These are phyloP conservation scores for Pantala flavescens DNA, from an alignment of 1,140 invertebrate genomes.

Conservation along the genomic window DNA sequence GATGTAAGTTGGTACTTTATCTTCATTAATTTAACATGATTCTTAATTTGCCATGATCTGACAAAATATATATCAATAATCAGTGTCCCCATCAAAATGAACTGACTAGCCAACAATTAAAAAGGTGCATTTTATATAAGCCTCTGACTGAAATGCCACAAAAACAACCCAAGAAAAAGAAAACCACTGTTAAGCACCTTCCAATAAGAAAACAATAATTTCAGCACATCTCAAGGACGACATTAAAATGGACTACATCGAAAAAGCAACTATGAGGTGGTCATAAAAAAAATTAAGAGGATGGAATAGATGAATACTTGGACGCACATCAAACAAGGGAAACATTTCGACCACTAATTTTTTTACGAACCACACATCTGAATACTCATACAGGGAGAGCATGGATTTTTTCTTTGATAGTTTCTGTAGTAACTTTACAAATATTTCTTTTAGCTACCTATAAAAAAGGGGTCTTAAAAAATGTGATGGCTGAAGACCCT, in stretches of 20 bases:
- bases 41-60: too few species aligned
- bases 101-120: neutral
- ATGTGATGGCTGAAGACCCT: neutral
- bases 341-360: neutral
- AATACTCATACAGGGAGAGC: neutral
- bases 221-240: neutral
- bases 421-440: neutral
- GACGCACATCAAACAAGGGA: neutral
- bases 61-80: too few species aligned
- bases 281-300: neutral
- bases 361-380: neutral
- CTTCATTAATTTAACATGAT: too few species aligned
- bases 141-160: too few species aligned
- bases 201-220: neutral
- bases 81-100: neutral
- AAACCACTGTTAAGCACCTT: neutral
- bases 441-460: neutral
- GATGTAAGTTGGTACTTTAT: too few species aligned
- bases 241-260: neutral
- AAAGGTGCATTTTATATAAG: neutral
- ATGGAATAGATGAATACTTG: neutral
- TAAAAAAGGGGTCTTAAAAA: neutral
- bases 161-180: neutral
- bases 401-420: neutral
- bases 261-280: neutral